phyloP scores from a whole-genome alignment of 2,113 vertebrate genomes.

The Ivindomyrus marchei region DNA sequence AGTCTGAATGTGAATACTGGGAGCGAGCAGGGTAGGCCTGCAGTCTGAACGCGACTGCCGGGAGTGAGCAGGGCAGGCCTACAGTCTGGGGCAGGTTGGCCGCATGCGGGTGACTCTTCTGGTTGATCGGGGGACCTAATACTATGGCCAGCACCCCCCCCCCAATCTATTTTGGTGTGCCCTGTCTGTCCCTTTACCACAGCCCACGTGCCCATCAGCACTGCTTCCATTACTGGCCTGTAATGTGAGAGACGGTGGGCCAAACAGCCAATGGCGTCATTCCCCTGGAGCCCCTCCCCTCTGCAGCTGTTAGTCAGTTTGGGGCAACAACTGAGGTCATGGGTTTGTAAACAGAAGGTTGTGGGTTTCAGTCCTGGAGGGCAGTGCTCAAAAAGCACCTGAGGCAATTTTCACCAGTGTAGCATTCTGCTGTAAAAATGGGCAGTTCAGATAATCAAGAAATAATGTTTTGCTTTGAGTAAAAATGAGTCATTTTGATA shows the following conservation, averaged over 20 bases:
- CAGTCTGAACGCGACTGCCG: neutral
- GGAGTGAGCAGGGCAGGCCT: too few species aligned
- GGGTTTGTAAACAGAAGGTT: neutral
- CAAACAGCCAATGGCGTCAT: neutral
- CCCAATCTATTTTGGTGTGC: slow-evolving; percentile 23
- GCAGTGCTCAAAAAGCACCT: neutral
- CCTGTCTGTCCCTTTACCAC: neutral
- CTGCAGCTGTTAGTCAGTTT: neutral
- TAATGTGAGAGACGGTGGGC: slow-evolving; percentile 22
- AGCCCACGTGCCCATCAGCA: neutral
- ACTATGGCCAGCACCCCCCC: neutral
- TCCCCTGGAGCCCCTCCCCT: neutral
- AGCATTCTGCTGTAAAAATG: neutral
- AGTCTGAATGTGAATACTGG: too few species aligned
- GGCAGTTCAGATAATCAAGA: neutral
- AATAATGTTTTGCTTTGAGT: neutral
- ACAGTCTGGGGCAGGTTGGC: neutral
- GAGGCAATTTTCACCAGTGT: neutral
- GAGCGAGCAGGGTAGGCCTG: too few species aligned
- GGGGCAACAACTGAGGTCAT: neutral
- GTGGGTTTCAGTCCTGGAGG: neutral
- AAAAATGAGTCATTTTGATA: neutral
- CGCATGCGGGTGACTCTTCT: neutral
- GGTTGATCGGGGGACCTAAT: slow-evolving; percentile 1
- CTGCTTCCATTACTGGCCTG: slow-evolving; percentile 29